Evolutionary conservation across 2,888 invertebrate species (phyloP).

Genomic region (Drosophila pseudotakahashii): DNA sequence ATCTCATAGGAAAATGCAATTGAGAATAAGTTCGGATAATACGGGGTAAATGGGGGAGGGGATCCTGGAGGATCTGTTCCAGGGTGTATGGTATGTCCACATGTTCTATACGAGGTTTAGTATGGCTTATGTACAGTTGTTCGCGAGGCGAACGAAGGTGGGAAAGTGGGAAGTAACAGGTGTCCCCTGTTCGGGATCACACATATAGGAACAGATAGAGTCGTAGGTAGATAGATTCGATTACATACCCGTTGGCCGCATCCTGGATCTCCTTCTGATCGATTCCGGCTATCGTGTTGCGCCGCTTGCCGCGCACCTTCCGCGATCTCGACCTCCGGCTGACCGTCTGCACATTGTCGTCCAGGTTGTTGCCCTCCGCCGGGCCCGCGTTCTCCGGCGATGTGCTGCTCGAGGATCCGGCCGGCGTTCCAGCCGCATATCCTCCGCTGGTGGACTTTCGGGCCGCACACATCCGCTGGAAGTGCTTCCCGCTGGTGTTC

Average conservation of each 20-base stretch:
- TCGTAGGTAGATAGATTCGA: not conserved
- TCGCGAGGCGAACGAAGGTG: conserved; percentile 36
- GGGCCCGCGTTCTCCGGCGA: conserved; percentile 69
- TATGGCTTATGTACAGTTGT: conserved; percentile 46
- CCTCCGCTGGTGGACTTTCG: conserved; percentile 89
- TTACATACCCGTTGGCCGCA: conserved; percentile 92
- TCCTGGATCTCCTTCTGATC: conserved; percentile 95
- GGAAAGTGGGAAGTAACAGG: conserved; percentile 17
- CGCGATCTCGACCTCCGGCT: conserved; percentile 90
- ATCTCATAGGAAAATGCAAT: conserved; percentile 58
- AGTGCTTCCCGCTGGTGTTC: conserved; percentile 94
- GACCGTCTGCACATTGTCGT: conserved; percentile 87
- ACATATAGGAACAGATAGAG: conserved; percentile 5
- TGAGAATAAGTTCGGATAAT: conserved; percentile 36
- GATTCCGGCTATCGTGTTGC: conserved; percentile 95
- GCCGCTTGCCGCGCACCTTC: conserved; percentile 92
- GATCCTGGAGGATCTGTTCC: not conserved
- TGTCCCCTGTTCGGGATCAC: not conserved
- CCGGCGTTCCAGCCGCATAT: conserved; percentile 58
- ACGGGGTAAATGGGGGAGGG: conserved; percentile 25
- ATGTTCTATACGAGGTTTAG: conserved; percentile 25
- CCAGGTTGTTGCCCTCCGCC: conserved; percentile 81
- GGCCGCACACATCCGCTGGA: conserved; percentile 94
- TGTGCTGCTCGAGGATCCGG: conserved; percentile 59
- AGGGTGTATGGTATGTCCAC: conserved; percentile 47